phyloP scores from a whole-genome alignment of 2,113 vertebrate genomes.

The Clarias macrocephalus region DNA sequence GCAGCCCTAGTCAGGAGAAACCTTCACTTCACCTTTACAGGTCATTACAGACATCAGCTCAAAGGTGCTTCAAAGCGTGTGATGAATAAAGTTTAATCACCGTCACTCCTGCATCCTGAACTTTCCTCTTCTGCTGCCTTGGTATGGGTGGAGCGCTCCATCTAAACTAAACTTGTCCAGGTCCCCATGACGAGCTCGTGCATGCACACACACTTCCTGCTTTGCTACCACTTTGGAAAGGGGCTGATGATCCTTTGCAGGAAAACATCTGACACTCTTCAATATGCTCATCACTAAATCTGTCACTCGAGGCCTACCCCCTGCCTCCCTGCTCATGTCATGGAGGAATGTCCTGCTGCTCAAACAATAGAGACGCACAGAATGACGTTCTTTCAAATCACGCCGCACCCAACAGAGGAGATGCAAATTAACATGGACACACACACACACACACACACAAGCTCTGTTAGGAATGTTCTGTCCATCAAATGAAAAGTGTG shows the following conservation, averaged over 20 bases:
- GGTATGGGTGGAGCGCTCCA: background rate
- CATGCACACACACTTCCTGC: slow-evolving; percentile 10
- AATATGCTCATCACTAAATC: slow-evolving; percentile 13
- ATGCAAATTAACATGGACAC: slow-evolving; percentile 1
- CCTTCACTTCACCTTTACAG: background rate
- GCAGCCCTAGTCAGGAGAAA: slow-evolving; percentile 4
- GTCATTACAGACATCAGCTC: background rate
- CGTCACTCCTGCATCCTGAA: slow-evolving; percentile 47
- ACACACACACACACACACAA: slow-evolving; percentile 15
- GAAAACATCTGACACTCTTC: slow-evolving; percentile 15
- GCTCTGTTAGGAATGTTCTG: slow-evolving; percentile 3
- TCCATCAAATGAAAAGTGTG: slow-evolving; percentile 20
- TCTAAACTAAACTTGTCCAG: background rate
- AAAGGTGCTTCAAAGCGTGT: slow-evolving; percentile 3
- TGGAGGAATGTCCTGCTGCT: slow-evolving; percentile 38
- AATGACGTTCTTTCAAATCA: slow-evolving; percentile 20
- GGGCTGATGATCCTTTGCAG: background rate
- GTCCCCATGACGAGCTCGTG: background rate
- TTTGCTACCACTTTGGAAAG: slow-evolving; percentile 9
- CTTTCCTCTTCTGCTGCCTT: slow-evolving; percentile 6
- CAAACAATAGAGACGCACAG: slow-evolving; percentile 31
- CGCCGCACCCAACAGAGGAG: background rate
- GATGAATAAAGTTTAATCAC: slow-evolving; percentile 25
- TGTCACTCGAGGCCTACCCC: slow-evolving; percentile 28
- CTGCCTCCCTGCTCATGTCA: background rate